Evolutionary conservation across 2,797 vertebrate species (phyloP).

Genomic region (Bovichtus variegatus): DNA sequence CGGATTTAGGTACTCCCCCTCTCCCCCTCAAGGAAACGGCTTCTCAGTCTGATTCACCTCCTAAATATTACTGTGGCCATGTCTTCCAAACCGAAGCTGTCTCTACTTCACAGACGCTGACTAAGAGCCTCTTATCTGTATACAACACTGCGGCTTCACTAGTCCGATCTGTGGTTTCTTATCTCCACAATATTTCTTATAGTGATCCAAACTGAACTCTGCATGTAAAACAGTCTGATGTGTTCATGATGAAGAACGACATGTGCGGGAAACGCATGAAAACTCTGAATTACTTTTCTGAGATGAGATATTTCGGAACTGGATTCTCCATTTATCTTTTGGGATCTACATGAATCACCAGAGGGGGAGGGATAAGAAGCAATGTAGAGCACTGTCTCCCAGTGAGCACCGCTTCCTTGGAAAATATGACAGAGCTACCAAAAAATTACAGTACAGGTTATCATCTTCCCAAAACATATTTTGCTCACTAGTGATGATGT

Average conservation of each 20-base stretch:
- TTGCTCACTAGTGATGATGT: background rate
- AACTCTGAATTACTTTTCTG: background rate
- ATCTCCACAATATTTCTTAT: background rate
- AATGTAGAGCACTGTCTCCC: background rate
- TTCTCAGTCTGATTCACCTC: constrained; percentile 13
- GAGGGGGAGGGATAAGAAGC: background rate
- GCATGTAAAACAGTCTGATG: background rate
- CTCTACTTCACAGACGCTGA: background rate
- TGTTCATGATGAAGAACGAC: background rate
- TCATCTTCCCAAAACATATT: background rate
- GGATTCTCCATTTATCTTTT: background rate
- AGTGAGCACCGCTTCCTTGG: background rate
- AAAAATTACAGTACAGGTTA: background rate
- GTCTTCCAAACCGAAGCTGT: background rate
- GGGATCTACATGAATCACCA: background rate
- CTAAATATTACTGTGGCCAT: background rate
- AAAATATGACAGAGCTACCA: background rate
- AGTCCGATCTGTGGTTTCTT: background rate
- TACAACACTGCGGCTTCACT: background rate
- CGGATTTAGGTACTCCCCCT: background rate
- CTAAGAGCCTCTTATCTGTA: too few species aligned
- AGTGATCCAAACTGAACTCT: background rate
- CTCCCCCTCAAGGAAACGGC: background rate
- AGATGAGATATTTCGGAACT: background rate
- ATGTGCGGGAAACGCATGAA: background rate